Percentiles rank a stretch among this genome's conserved stretches.
Conservation (phyloP, 2,888 invertebrate species). For the Mythimna loreyi region DNA sequence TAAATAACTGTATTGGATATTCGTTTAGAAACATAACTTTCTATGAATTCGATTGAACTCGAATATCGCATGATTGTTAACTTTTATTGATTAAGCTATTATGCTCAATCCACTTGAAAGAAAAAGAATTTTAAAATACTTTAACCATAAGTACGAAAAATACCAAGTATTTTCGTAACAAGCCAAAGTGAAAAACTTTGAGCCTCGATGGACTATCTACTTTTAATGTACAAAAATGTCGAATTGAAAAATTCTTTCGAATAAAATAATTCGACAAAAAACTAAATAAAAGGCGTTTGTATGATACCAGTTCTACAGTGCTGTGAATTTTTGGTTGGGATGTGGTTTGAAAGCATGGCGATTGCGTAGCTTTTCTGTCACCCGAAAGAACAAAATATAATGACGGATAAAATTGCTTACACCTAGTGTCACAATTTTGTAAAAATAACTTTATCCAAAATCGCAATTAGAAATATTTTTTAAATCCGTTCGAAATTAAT, state of each 20-base stretch:
- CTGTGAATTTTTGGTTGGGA: constrained; percentile 72
- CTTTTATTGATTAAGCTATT: constrained; percentile 3
- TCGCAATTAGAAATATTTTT: too few relatives aligned
- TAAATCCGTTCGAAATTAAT: too few relatives aligned
- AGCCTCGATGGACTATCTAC: not conserved
- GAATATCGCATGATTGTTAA: not conserved
- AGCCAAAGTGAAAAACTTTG: constrained; percentile 5
- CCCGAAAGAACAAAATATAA: not conserved
- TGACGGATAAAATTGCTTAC: not conserved
- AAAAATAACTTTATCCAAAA: too few relatives aligned
- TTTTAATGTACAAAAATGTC: constrained; percentile 36
- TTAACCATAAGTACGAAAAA: not conserved
- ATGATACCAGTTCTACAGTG: constrained; percentile 76
- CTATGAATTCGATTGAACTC: not conserved
- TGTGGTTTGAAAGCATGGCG: constrained; percentile 16
- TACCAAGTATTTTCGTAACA: constrained; percentile 13
- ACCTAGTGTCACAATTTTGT: too few relatives aligned
- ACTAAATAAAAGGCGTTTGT: constrained; percentile 69
- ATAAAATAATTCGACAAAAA: constrained; percentile 43
- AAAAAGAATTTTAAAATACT: not conserved
- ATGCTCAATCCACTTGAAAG: not conserved
- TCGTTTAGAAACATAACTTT: not conserved
- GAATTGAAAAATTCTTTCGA: constrained; percentile 46
- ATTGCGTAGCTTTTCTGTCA: constrained; percentile 6
- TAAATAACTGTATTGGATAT: not conserved